Evolutionary conservation across 1,140 invertebrate genomes (phyloP), one percentile per base, ranked within the genome.

Genomic region (Diorhabda elongata): DNA sequence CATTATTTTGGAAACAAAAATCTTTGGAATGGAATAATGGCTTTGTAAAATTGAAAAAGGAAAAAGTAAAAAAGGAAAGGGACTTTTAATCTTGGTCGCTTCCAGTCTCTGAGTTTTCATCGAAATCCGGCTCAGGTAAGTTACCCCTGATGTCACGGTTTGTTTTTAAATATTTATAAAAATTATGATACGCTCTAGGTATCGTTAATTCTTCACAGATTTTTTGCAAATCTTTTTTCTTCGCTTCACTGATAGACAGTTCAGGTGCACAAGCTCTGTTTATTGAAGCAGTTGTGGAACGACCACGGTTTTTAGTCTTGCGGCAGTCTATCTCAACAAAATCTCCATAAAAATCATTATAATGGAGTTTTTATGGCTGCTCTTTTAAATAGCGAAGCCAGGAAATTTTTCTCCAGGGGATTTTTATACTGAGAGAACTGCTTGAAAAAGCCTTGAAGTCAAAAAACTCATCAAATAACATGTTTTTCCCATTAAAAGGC

Each of bases 181-280:
- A 70, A 44, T 41, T 5, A 64, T 70, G 69, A 44, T 70, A 58
- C 5, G 7, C 44, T 70, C 63, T 67, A 42, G 69, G 62, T 68
- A 71, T 71, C 6, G 67, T 69, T 8, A 61, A 44, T 26, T 71
- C 67, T 8, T 47, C 64, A 44, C 67, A 71, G 47, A 71, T 71
- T 56, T 59, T 71, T 52, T 64, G 41, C 61, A 71, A 57, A 56
- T 71, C 70, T 65, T 60, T 61, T n/a, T 42, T 41, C 44, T 71
- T 68, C 26, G 66, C 57, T 11, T 26, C 67, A 42, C 5, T n/a
- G 45, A 69, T 68, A 8, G 67, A 43, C 26, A 68, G 62, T 43
- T 7, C 6, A 59, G 42, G 6, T 62, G 41, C 52, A 45, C 68
- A 70, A 56, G 68, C 68, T 56, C 43, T 66, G 11, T 11, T 42